Percentiles rank a stretch among this genome's conserved stretches.
phyloP scores from a whole-genome alignment of 2,113 vertebrate genomes.

The Leptobrachium leishanense region DNA sequence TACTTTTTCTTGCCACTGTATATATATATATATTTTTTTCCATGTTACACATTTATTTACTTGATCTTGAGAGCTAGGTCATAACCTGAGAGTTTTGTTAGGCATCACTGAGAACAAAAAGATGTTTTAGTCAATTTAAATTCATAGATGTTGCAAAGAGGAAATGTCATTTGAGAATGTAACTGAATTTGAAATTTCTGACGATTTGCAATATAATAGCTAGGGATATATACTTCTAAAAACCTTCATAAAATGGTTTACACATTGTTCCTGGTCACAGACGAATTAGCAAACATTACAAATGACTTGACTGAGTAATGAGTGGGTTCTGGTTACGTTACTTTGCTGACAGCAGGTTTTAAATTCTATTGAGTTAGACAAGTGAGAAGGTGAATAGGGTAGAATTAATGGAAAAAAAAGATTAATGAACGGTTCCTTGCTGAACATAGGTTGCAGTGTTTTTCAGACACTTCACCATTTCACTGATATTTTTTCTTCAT shows the following conservation, averaged over 20 bases:
- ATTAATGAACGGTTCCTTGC: slow-evolving; percentile 72
- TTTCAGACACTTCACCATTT: slow-evolving; percentile 66
- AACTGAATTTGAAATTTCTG: slow-evolving; percentile 50
- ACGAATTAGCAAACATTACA: slow-evolving; percentile 69
- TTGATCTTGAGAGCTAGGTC: too few relatives aligned
- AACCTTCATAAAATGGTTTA: slow-evolving; percentile 59
- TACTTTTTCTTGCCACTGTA: too few relatives aligned
- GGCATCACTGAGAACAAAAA: neutral
- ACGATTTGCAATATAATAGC: slow-evolving; percentile 54
- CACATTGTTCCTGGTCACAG: slow-evolving; percentile 61
- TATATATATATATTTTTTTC: too few relatives aligned
- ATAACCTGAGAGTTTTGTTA: too few relatives aligned
- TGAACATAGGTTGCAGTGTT: slow-evolving; percentile 69
- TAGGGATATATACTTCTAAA: slow-evolving; percentile 40
- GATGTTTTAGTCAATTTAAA: neutral
- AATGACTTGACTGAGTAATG: slow-evolving; percentile 70
- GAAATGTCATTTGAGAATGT: slow-evolving; percentile 50
- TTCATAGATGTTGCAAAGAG: neutral
- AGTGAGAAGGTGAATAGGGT: slow-evolving; percentile 67
- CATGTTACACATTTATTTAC: too few relatives aligned
- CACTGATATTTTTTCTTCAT: slow-evolving; percentile 57
- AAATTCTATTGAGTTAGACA: slow-evolving; percentile 71
- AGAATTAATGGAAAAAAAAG: slow-evolving; percentile 74
- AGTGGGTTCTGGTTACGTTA: slow-evolving; percentile 68
- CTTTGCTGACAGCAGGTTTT: slow-evolving; percentile 71